phyloP scores from a whole-genome alignment of 2,888 invertebrate genomes.

The Oscheius sp. region DNA sequence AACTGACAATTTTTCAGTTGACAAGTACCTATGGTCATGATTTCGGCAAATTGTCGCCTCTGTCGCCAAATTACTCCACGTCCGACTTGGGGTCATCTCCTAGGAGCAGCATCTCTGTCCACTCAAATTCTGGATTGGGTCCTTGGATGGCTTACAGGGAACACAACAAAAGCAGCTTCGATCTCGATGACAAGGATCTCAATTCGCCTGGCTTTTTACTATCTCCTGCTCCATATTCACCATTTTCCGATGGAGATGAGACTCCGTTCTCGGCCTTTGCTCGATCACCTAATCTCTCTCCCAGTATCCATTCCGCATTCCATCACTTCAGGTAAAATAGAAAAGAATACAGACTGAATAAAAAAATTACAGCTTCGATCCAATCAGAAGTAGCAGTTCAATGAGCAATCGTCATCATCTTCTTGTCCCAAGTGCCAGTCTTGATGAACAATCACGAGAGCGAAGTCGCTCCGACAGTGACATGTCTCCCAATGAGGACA shows the following conservation, averaged over 20 bases:
- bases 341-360: not conserved
- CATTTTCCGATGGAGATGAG: constrained; percentile 59
- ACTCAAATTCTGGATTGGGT: constrained; percentile 49
- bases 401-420: constrained; percentile 63
- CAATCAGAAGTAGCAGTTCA: constrained; percentile 60
- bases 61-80: constrained; percentile 64
- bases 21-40: constrained; percentile 49
- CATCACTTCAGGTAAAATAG: constrained; percentile 54
- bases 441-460: constrained; percentile 54
- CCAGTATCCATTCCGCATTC: constrained; percentile 45
- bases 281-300: constrained; percentile 62
- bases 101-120: constrained; percentile 60
- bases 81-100: constrained; percentile 71
- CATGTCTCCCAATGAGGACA: constrained; percentile 61
- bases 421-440: constrained; percentile 43
- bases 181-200: constrained; percentile 57
- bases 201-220: constrained; percentile 65
- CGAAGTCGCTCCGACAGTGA: constrained; percentile 71
- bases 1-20: constrained; percentile 49
- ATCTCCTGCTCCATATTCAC: constrained; percentile 70
- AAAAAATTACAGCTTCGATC: constrained; percentile 62
- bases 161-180: constrained; percentile 44
- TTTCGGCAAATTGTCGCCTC: constrained; percentile 42
- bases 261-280: constrained; percentile 63
- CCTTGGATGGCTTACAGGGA: constrained; percentile 70